phyloP scores from a whole-genome alignment of 2,888 invertebrate species.

The Plebejus argus region DNA sequence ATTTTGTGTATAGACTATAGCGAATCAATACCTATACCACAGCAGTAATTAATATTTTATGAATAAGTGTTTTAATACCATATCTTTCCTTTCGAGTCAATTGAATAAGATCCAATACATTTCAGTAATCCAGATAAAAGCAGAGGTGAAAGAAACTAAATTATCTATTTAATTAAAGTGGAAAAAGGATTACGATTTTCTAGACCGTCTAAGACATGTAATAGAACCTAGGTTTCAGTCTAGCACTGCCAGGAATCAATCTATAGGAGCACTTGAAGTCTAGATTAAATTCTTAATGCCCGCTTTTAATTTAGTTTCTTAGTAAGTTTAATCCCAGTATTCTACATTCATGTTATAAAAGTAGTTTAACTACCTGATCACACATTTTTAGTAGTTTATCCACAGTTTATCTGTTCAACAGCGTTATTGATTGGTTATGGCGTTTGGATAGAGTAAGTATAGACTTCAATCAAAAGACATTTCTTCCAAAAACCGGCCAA shows the following conservation, averaged over 20 bases:
- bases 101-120: conserved; percentile 10
- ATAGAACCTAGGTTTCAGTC: neutral
- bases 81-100: neutral
- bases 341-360: too few relatives aligned
- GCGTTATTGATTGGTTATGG: too few relatives aligned
- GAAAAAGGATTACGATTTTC: conserved; percentile 1
- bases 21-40: too few relatives aligned
- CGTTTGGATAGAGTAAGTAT: too few relatives aligned
- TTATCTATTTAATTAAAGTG: conserved; percentile 17
- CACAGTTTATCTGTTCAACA: too few relatives aligned
- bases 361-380: too few relatives aligned
- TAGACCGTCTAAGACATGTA: neutral
- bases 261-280: neutral
- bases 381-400: too few relatives aligned
- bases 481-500: too few relatives aligned
- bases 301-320: neutral
- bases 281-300: neutral
- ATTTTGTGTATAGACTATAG: too few relatives aligned
- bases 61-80: neutral
- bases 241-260: neutral
- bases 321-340: too few relatives aligned
- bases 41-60: neutral
- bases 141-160: conserved; percentile 3
- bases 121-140: neutral
- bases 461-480: too few relatives aligned